Conservation (phyloP, 2,888 invertebrate genomes). For the Isotomurus palustris region DNA sequence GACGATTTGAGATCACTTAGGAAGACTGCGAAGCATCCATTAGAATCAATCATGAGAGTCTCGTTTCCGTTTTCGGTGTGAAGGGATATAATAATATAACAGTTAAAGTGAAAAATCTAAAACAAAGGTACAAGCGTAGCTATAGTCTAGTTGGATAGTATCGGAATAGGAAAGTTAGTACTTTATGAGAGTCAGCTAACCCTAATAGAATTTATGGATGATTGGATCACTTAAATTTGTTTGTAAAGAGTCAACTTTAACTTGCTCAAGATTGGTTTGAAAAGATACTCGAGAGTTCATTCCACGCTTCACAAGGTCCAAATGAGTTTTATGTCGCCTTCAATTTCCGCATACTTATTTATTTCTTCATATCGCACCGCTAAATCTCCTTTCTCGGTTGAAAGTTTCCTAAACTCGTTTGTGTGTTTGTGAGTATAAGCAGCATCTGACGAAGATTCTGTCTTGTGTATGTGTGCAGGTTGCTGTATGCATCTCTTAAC, state of each 20-base stretch:
- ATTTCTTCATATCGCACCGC: conserved; percentile 21
- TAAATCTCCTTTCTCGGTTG: conserved; percentile 6
- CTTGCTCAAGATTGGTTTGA: conserved; percentile 6
- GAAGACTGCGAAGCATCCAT: neutral
- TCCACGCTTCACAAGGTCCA: conserved; percentile 37
- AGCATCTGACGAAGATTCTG: too few relatives aligned
- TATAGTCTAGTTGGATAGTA: too few relatives aligned
- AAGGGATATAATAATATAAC: neutral
- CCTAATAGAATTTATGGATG: conserved; percentile 9
- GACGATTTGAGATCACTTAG: neutral
- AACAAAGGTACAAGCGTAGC: too few relatives aligned
- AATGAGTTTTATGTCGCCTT: conserved; percentile 40
- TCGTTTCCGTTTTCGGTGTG: neutral
- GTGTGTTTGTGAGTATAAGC: too few relatives aligned
- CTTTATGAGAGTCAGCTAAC: too few relatives aligned
- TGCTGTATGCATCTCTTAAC: too few relatives aligned
- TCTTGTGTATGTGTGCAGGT: too few relatives aligned
- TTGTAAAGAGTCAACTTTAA: neutral
- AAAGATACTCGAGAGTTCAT: conserved; percentile 33
- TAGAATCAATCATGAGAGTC: neutral
- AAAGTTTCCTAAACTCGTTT: too few relatives aligned
- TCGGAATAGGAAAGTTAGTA: too few relatives aligned
- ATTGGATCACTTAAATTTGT: conserved; percentile 10
- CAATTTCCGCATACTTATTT: conserved; percentile 38
- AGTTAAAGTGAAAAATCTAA: neutral